These are phyloP conservation scores for Aphelenchoides fujianensis DNA, from an alignment of 1,140 invertebrate species.

Conservation along the genomic window DNA sequence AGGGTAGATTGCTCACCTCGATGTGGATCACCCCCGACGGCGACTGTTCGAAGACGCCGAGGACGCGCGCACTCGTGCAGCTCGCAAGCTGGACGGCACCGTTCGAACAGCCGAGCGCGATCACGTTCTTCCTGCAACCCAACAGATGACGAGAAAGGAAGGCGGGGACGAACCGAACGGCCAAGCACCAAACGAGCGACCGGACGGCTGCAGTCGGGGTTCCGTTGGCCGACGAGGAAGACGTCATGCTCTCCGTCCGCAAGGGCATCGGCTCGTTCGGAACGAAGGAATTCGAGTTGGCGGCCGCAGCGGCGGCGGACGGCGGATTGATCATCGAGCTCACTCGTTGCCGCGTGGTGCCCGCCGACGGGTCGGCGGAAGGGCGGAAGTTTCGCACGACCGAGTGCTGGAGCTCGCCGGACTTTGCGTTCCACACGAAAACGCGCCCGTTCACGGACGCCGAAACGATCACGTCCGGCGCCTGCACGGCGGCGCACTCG, in stretches of 20 bases:
- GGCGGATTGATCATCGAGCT: too few species aligned
- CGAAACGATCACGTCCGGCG: constrained; percentile 24
- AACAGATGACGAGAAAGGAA: too few species aligned
- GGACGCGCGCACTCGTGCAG: background rate
- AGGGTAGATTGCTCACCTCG: too few species aligned
- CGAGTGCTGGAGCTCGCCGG: constrained; percentile 29
- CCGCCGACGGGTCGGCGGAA: constrained; percentile 7
- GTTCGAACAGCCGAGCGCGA: constrained; percentile 33
- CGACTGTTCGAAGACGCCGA: background rate
- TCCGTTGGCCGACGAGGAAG: background rate
- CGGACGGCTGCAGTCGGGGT: constrained; percentile 3
- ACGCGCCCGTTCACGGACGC: constrained; percentile 19
- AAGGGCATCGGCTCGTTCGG: constrained; percentile 8
- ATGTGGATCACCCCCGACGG: constrained; percentile 19
- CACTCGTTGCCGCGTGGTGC: background rate
- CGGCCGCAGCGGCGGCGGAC: background rate
- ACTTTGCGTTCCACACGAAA: constrained; percentile 30
- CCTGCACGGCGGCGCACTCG: constrained; percentile 24
- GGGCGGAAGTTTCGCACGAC: too few species aligned
- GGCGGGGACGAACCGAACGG: too few species aligned
- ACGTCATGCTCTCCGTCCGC: background rate
- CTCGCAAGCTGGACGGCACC: constrained; percentile 22
- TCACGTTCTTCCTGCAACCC: constrained; percentile 22
- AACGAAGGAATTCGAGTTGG: background rate
- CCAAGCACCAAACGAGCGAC: constrained; percentile 32